phyloP scores from a whole-genome alignment of 2,888 invertebrate species.

The Eupsilia transversa region DNA sequence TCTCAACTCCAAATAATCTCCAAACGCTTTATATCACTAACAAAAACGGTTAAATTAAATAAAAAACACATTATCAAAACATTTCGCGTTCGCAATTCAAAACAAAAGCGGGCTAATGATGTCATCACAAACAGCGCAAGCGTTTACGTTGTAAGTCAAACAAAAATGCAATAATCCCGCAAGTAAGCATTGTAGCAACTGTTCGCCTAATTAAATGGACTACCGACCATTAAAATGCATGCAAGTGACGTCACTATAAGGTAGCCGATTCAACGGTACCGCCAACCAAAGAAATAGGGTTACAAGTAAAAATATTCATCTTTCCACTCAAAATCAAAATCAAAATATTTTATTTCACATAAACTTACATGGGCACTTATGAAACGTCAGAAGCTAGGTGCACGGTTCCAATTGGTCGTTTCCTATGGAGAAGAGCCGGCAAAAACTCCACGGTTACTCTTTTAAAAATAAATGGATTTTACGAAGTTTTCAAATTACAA shows the following conservation, averaged over 20 bases:
- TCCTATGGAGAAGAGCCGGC: too few species aligned
- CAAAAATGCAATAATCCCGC: conserved; percentile 49
- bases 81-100: conserved; percentile 32
- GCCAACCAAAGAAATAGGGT: background rate
- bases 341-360: too few species aligned
- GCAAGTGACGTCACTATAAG: conserved; percentile 63
- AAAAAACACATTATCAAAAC: conserved; percentile 30
- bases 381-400: too few species aligned
- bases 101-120: conserved; percentile 45
- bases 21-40: background rate
- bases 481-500: too few species aligned
- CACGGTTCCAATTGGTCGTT: too few species aligned
- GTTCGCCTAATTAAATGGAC: conserved; percentile 64
- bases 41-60: conserved; percentile 14
- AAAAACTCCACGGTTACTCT: too few species aligned
- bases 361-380: too few species aligned
- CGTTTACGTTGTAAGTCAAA: conserved; percentile 51
- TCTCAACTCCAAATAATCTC: background rate
- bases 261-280: conserved; percentile 57
- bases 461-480: too few species aligned
- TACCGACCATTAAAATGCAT: conserved; percentile 61
- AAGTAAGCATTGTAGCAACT: conserved; percentile 49
- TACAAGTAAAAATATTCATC: background rate
- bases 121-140: conserved; percentile 36
- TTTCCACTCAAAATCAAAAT: too few species aligned